A percentile compares a stretch with the other conserved stretches of the same genome.
Conservation (phyloP, 1,140 invertebrate species). For the Lamellibrachia luymesi region DNA sequence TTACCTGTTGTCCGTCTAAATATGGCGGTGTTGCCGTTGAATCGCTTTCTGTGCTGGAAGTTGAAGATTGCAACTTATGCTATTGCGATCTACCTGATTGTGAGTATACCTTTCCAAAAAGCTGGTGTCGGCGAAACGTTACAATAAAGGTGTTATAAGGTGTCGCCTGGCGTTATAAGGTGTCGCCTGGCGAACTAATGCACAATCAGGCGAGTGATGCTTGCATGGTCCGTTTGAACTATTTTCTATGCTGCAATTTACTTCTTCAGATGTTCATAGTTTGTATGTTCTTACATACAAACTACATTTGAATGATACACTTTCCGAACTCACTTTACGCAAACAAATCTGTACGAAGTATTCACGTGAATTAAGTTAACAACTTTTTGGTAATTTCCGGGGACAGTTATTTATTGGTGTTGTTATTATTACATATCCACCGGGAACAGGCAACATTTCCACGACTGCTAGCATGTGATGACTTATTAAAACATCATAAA, state of each 20-base stretch:
- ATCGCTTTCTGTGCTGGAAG: slow-evolving; percentile 28
- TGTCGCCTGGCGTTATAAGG: too few species aligned
- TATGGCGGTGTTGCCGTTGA: slow-evolving; percentile 25
- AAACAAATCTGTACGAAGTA: too few species aligned
- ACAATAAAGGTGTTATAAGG: too few species aligned
- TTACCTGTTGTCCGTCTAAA: slow-evolving; percentile 7
- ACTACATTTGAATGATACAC: background rate
- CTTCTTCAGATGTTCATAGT: background rate
- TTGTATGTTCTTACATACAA: background rate
- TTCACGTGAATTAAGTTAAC: too few species aligned
- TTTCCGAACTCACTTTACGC: too few species aligned
- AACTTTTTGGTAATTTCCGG: too few species aligned
- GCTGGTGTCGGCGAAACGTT: background rate
- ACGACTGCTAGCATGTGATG: too few species aligned
- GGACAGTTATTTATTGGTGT: too few species aligned
- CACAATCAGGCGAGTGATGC: background rate
- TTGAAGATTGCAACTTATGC: slow-evolving; percentile 25
- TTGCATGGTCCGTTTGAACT: background rate
- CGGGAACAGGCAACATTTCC: too few species aligned
- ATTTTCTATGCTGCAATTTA: background rate
- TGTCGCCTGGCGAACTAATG: too few species aligned
- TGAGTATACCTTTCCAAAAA: slow-evolving; percentile 12
- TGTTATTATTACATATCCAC: too few species aligned
- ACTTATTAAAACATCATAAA: too few species aligned
- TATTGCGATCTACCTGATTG: slow-evolving; percentile 20